A percentile compares a stretch with the other conserved stretches of the same genome.
phyloP scores from a whole-genome alignment of 2,797 vertebrate species.

The Pantherophis alleghaniensis region DNA sequence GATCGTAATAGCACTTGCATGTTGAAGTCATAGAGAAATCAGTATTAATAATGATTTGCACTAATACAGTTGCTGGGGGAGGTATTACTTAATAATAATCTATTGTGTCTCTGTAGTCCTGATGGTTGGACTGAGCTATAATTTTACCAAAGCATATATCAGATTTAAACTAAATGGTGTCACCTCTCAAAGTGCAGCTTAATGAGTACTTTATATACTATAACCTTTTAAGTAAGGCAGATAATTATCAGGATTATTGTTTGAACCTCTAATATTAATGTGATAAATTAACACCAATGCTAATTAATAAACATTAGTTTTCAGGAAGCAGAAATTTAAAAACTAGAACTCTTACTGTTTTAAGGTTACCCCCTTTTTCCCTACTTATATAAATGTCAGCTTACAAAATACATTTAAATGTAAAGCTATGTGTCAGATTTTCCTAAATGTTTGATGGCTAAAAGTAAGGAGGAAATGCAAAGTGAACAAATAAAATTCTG shows the following conservation, averaged over 20 bases:
- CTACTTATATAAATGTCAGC: neutral
- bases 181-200: neutral
- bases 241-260: neutral
- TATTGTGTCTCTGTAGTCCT: conserved; percentile 14
- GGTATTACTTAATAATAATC: conserved; percentile 16
- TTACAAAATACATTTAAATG: neutral
- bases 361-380: conserved; percentile 5
- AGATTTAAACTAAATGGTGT: neutral
- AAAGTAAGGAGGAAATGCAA: conserved; percentile 10
- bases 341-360: conserved; percentile 21
- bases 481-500: neutral
- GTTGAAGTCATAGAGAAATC: conserved; percentile 3
- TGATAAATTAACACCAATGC: conserved; percentile 11
- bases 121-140: conserved; percentile 15
- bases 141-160: conserved; percentile 1
- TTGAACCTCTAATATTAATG: neutral
- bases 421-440: neutral
- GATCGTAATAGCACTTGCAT: neutral
- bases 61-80: conserved; percentile 12
- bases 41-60: conserved; percentile 13
- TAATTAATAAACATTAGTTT: conserved; percentile 35
- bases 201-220: neutral
- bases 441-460: neutral
- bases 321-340: neutral
- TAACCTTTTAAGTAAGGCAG: conserved; percentile 9